phyloP scores from a whole-genome alignment of 2,113 vertebrate species.

The Aythya baeri region DNA sequence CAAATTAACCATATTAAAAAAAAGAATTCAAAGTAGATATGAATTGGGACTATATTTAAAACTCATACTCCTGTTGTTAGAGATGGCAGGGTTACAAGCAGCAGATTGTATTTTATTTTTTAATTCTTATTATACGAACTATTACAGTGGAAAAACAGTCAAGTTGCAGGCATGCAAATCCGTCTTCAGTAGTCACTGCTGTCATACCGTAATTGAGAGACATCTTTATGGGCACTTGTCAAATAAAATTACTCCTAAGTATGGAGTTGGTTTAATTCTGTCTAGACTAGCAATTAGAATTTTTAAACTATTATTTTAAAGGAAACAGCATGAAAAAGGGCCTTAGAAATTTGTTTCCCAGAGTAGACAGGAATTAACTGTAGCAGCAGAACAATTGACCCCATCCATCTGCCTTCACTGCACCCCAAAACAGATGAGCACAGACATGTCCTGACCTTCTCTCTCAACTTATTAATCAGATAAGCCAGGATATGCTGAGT shows the following conservation, averaged over 20 bases:
- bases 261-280: background rate
- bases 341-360: background rate
- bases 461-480: background rate
- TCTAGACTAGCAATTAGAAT: background rate
- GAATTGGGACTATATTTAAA: background rate
- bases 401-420: fast-evolving
- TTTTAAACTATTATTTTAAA: background rate
- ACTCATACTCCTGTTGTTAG: background rate
- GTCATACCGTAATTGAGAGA: background rate
- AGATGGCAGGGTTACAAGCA: background rate
- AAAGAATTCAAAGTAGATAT: background rate
- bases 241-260: background rate
- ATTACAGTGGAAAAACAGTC: background rate
- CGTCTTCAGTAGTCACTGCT: background rate
- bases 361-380: background rate
- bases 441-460: background rate
- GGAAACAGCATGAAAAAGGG: background rate
- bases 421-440: background rate
- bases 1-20: background rate
- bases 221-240: background rate
- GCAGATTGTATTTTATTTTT: background rate
- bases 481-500: background rate
- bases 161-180: background rate
- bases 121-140: background rate
- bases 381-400: background rate